Conservation (phyloP, 1,140 invertebrate genomes). For the Euwallacea fornicatus region DNA sequence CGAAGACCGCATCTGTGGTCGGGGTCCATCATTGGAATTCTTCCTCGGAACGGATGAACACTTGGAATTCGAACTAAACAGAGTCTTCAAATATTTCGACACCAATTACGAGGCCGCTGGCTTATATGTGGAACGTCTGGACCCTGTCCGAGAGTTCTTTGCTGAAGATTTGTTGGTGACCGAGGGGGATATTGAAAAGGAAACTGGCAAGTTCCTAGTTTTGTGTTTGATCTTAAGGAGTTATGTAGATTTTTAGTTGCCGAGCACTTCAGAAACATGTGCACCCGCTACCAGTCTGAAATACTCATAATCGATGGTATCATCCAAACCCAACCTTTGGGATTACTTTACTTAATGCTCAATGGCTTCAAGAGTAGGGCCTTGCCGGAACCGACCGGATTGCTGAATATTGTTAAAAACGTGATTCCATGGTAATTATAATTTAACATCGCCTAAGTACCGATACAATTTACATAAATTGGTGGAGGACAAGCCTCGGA, state of each 20-base stretch:
- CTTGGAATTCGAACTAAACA: slow-evolving; percentile 58
- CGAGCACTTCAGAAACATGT: slow-evolving; percentile 61
- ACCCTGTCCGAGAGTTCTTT: slow-evolving; percentile 67
- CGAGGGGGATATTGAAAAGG: slow-evolving; percentile 55
- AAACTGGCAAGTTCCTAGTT: slow-evolving; percentile 41
- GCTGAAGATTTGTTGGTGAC: slow-evolving; percentile 68
- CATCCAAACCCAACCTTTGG: slow-evolving; percentile 57
- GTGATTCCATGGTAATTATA: slow-evolving; percentile 58
- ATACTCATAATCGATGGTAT: slow-evolving; percentile 64
- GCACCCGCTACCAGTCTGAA: slow-evolving; percentile 64
- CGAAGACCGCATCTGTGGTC: slow-evolving; percentile 67
- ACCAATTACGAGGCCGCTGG: slow-evolving; percentile 64
- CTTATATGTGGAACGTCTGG: slow-evolving; percentile 68
- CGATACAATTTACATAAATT: too few species aligned
- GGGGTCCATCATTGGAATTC: slow-evolving; percentile 64
- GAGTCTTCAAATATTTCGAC: slow-evolving; percentile 59
- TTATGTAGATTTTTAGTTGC: slow-evolving; percentile 52
- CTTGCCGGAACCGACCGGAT: slow-evolving; percentile 65
- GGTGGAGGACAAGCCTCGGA: too few species aligned
- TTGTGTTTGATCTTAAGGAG: not conserved
- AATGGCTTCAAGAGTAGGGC: slow-evolving; percentile 70
- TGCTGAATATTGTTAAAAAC: slow-evolving; percentile 64
- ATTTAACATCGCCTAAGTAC: too few species aligned
- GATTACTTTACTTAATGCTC: slow-evolving; percentile 70
- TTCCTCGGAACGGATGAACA: slow-evolving; percentile 67